Percentiles rank a stretch among this genome's conserved stretches.
Evolutionary conservation across 2,113 vertebrate species (phyloP).

Genomic region (Synodontis membranacea): DNA sequence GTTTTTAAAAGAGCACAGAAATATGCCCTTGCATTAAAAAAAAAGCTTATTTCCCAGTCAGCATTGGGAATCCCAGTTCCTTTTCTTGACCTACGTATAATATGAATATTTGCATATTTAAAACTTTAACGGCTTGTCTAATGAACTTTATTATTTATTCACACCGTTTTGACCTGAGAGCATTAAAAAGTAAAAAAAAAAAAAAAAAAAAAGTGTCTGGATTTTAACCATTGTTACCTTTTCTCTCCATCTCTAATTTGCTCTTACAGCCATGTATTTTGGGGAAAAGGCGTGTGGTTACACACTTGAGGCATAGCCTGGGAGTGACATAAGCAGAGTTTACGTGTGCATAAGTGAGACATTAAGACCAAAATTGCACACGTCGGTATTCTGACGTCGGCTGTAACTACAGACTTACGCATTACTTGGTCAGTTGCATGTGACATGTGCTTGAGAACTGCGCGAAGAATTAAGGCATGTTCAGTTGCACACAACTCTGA

Average conservation of each 20-base stretch:
- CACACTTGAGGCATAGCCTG: background rate
- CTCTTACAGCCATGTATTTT: background rate
- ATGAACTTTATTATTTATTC: background rate
- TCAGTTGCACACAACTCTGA: background rate
- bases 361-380: slow-evolving; percentile 1
- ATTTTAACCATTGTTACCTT: background rate
- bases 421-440: background rate
- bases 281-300: background rate
- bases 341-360: background rate
- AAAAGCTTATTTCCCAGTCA: background rate
- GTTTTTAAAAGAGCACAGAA: background rate
- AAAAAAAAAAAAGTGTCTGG: background rate
- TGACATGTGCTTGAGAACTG: background rate
- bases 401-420: background rate
- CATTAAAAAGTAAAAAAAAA: too few relatives aligned
- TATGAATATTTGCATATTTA: background rate
- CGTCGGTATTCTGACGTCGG: background rate
- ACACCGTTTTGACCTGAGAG: background rate
- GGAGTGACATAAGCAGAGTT: slow-evolving; percentile 2
- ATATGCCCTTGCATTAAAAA: background rate
- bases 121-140: background rate
- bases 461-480: background rate
- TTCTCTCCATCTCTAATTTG: background rate
- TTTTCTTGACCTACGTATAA: background rate
- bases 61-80: background rate